Percentiles rank a stretch among this genome's conserved stretches.
Evolutionary conservation across 2,888 invertebrate species (phyloP).

Genomic region (Fissipunctia ypsillon): DNA sequence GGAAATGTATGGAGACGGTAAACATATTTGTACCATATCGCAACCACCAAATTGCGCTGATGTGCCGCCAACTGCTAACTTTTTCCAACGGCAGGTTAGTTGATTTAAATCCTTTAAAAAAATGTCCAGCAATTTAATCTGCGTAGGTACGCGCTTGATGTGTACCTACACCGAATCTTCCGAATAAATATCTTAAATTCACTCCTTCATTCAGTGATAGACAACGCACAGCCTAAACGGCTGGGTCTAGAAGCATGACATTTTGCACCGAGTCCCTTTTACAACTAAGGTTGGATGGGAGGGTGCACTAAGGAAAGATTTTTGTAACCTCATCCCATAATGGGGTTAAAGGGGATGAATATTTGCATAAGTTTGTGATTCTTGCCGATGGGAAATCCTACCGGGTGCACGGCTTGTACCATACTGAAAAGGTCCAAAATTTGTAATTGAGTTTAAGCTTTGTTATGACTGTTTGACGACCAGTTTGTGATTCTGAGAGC

Average conservation of each 20-base stretch:
- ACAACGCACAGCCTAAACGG: neutral
- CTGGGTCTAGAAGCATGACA: neutral
- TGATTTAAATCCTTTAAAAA: neutral
- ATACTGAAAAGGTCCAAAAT: neutral
- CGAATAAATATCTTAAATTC: neutral
- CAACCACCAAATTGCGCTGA: constrained; percentile 63
- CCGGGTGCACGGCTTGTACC: too few relatives aligned
- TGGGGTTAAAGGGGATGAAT: neutral
- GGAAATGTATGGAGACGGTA: constrained; percentile 60
- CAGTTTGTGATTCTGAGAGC: neutral
- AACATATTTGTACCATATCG: constrained; percentile 76
- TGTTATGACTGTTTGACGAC: neutral
- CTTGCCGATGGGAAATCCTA: neutral
- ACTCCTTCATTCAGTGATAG: neutral
- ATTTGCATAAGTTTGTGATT: neutral
- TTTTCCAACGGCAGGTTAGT: constrained; percentile 55
- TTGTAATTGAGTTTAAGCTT: neutral
- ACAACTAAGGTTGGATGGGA: neutral
- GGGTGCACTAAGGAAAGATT: neutral
- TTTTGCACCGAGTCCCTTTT: neutral
- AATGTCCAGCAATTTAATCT: neutral
- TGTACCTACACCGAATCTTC: neutral
- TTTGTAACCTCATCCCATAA: neutral
- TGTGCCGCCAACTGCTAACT: constrained; percentile 73
- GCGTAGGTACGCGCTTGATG: neutral